Conservation (phyloP, 1,140 invertebrate species). For the Pseudomyrmex gracilis region DNA sequence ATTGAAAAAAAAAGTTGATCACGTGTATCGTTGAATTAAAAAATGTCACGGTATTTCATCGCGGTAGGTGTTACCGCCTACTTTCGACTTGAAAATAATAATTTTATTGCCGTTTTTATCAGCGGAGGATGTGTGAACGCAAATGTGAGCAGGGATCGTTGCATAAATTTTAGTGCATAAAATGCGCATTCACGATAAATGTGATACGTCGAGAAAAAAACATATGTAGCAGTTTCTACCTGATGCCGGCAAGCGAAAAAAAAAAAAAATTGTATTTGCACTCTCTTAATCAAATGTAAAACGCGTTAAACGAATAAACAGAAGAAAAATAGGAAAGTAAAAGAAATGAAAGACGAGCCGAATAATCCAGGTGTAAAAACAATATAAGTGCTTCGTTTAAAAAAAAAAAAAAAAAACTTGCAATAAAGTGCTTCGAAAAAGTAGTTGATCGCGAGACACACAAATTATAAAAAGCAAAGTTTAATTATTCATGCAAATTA, state of each 20-base stretch:
- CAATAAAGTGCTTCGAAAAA: slow-evolving; percentile 78
- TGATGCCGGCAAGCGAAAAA: slow-evolving; percentile 2
- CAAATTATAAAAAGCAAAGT: slow-evolving; percentile 63
- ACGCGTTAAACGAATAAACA: slow-evolving; percentile 10
- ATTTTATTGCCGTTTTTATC: neutral
- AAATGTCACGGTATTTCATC: no score
- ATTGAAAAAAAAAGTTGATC: no score
- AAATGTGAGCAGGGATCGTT: slow-evolving; percentile 15
- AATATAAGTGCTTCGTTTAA: slow-evolving; percentile 78
- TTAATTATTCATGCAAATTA: slow-evolving; percentile 58
- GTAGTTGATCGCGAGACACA: slow-evolving; percentile 67
- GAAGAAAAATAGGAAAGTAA: neutral
- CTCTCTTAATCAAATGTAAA: slow-evolving; percentile 33
- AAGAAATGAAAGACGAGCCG: slow-evolving; percentile 15
- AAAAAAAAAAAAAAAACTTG: slow-evolving; percentile 67
- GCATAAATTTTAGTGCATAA: slow-evolving; percentile 57
- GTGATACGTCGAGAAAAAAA: slow-evolving; percentile 43
- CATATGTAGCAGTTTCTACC: slow-evolving; percentile 42
- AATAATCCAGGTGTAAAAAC: slow-evolving; percentile 46
- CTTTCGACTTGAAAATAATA: neutral
- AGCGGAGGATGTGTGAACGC: slow-evolving; percentile 32
- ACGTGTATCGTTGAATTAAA: neutral
- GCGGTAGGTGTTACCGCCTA: neutral
- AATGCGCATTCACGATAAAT: slow-evolving; percentile 50
- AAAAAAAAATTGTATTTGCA: slow-evolving; percentile 42